Evolutionary conservation across 2,888 invertebrate species (phyloP), one percentile per base, ranked within the genome.

Genomic region (Tillus elongatus): DNA sequence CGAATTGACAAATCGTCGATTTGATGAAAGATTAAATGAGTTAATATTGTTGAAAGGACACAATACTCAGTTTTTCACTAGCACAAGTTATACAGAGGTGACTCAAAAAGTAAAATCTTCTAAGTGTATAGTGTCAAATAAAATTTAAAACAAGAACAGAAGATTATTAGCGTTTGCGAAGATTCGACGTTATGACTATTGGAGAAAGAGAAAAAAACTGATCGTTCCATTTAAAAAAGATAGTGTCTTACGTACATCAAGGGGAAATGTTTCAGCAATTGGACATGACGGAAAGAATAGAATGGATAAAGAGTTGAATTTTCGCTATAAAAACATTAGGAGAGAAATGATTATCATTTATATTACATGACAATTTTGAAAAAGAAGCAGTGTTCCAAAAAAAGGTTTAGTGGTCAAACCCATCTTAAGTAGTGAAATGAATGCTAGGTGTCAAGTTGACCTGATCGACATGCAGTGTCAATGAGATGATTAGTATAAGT

Each of bases 401-500:
- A 44, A 43, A 13, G 36, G 34, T 15, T 33, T 36, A 26, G 43
- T 41, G 9, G 33, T 42, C 28, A 39, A 24, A 35, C 35, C 35
- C 16, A 39, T 39, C 10, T 27, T 44, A 14, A 13, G 30, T 3
- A 41, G 29, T 8, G 26, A 36, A 24, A 40, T 43, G 14, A 38
- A 39, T 24, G 24, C 28, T 29, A 40, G 38, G 31, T 35, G 35
- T 13, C 36, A 39, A n/a, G n/a, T n/a, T n/a, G n/a, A n/a, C n/a
- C n/a, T n/a, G n/a, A n/a, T n/a, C n/a, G n/a, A n/a, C n/a, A n/a
- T n/a, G n/a, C n/a, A n/a, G n/a, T n/a, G n/a, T n/a, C n/a, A n/a
- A n/a, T n/a, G n/a, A n/a, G n/a, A n/a, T n/a, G n/a, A n/a, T n/a
- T 36, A 53, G 19, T 56, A 42, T 42, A 61, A 57, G 37, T 63